Conservation (phyloP, 2,797 vertebrate species). For the Betta splendens region DNA sequence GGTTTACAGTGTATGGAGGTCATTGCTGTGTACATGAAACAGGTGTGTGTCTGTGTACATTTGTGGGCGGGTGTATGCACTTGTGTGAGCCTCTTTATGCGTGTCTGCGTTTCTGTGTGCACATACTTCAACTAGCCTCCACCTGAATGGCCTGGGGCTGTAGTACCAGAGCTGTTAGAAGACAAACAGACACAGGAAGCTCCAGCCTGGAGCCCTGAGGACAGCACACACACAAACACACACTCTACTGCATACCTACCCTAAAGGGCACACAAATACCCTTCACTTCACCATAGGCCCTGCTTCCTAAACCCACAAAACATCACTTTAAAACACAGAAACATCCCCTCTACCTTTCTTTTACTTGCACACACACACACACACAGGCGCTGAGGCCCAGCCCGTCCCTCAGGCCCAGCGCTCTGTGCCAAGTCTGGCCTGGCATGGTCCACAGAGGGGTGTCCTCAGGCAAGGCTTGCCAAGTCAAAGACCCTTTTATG, state of each 20-base stretch:
- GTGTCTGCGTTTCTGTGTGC: conserved; percentile 35
- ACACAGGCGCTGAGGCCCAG: conserved; percentile 72
- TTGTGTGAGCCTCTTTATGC: conserved; percentile 19
- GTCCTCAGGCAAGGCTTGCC: conserved; percentile 85
- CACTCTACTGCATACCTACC: conserved; percentile 35
- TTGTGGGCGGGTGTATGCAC: conserved; percentile 33
- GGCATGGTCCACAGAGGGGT: conserved; percentile 89
- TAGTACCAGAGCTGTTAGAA: conserved; percentile 71
- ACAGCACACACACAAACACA: conserved; percentile 46
- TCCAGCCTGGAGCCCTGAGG: conserved; percentile 86
- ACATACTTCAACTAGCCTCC: conserved; percentile 74
- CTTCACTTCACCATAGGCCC: conserved; percentile 47
- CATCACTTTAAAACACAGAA: conserved; percentile 48
- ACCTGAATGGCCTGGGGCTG: conserved; percentile 76
- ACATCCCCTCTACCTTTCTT: conserved; percentile 39
- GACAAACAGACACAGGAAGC: conserved; percentile 83
- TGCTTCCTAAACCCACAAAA: conserved; percentile 60
- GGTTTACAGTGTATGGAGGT: conserved; percentile 28
- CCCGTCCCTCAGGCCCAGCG: conserved; percentile 78
- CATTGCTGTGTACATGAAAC: conserved; percentile 47
- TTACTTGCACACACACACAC: conserved; percentile 25
- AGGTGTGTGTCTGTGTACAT: conserved; percentile 55
- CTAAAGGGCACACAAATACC: conserved; percentile 50
- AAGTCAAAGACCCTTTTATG: conserved; percentile 85
- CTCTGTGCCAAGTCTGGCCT: conserved; percentile 87